Evolutionary conservation across 1,140 invertebrate species (phyloP), one percentile per base, ranked within the genome.

Genomic region (Zophobas morio): DNA sequence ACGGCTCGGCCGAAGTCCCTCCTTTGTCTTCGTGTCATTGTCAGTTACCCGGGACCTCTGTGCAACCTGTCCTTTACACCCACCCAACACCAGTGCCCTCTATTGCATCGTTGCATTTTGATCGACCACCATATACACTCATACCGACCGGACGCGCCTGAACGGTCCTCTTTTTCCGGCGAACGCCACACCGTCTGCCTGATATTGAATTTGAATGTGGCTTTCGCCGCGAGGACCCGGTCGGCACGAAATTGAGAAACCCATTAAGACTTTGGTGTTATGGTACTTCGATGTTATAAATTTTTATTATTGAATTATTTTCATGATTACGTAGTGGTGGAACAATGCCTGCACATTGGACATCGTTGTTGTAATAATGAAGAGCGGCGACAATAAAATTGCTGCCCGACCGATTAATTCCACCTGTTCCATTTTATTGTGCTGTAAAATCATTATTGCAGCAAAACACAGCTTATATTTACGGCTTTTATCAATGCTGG

Each of bases 21-120:
- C 90, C 88, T 88, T 89, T 90, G 90, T 90, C 89, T 90, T 87
- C 90, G 89, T 90, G 89, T 90, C 89, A 90, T 85, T 84, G 81
- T 86, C 86, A 84, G 83, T 88, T 87, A 86, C 87, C 88, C 87
- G 84, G 86, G 46, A 82, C 81, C 80, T 81, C 75, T 82, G 76
- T 81, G 74, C 71, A 80, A 78, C 78, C 79, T 75, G 74, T 78
- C 74, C 74, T 78, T 70, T 75, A 86, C 87, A 81, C 86, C 84
- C 85, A 84, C 85, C 86, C 87, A 85, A 87, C 87, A 87, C 86
- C 84, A 86, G 85, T 84, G 86, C 82, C 86, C 78, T 78, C 73
- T 81, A 78, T 80, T 84, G 84, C 83, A 85, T 85, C 81, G 81
- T 82, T 85, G 84, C 84, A 85, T 85, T 85, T 83, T 85, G 83